Conservation (phyloP, 1,140 invertebrate genomes). For the Drosophila carrolli region DNA sequence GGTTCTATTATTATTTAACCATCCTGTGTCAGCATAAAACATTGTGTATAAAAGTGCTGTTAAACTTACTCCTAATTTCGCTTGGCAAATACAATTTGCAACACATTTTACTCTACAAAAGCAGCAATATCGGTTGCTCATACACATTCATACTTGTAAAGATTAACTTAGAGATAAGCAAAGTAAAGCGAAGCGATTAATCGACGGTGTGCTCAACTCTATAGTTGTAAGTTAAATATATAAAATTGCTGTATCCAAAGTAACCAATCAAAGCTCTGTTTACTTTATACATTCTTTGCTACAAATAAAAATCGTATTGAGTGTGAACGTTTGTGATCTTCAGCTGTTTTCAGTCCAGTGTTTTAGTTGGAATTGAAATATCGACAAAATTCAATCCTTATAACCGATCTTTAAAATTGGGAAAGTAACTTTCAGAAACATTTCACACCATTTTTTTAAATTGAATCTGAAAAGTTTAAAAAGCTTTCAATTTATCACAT, state of each 20-base stretch:
- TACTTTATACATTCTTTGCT: constrained; percentile 3
- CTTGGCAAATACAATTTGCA: constrained; percentile 59
- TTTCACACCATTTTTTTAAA: too few species aligned
- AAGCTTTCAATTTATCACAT: too few species aligned
- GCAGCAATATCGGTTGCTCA: constrained; percentile 39
- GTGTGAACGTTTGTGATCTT: not conserved
- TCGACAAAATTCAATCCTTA: too few species aligned
- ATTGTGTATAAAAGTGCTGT: constrained; percentile 51
- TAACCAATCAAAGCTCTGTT: constrained; percentile 19
- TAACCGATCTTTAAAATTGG: not conserved
- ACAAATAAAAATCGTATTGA: constrained; percentile 3
- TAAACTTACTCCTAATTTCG: constrained; percentile 25
- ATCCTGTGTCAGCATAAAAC: constrained; percentile 29
- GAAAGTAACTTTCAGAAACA: too few species aligned
- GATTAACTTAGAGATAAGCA: constrained; percentile 23
- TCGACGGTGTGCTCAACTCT: constrained; percentile 59
- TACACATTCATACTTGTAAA: constrained; percentile 46
- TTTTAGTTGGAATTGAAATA: too few species aligned
- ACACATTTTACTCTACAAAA: constrained; percentile 31
- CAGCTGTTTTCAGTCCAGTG: not conserved
- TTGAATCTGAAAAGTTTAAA: too few species aligned
- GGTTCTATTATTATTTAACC: constrained; percentile 46
- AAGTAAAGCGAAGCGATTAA: constrained; percentile 21
- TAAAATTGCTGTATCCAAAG: constrained; percentile 42
- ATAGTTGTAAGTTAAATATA: constrained; percentile 41